Evolutionary conservation across 2,113 vertebrate species (phyloP), one percentile per base, ranked within the genome.

Genomic region (Aix galericulata): DNA sequence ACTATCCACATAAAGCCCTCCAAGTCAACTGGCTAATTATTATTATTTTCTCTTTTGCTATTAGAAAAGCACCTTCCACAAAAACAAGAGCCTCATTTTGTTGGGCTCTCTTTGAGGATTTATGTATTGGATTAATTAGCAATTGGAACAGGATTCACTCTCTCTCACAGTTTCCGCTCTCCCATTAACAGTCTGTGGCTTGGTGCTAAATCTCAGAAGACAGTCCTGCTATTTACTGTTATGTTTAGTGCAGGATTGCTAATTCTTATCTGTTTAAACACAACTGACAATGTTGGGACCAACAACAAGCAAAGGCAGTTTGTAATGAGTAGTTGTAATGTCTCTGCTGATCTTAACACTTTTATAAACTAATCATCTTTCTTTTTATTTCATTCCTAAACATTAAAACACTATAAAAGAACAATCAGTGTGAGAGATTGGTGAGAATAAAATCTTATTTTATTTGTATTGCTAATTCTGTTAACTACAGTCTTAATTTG

Each of bases 171-270:
- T 84, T 94, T 93, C 84, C 1, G 0, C 58, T 76, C 78, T 89
- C 81, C 92, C 94, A 95, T 96, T 97, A 97, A 63, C 77, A 94
- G 82, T 95, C 96, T 97, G 94, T 75, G 82, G 79, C 92, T 84
- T 1, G 10, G 40, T 81, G 60, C 82, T 97, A 94, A 95, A 92
- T 71, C 90, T 92, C 86, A 68, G 82, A 82, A 95, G 63, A 56
- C 32, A 91, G 69, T 91, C 58, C 44, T 56, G 76, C 58, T 82
- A 38, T 87, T 92, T 96, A 93, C 88, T 81, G 69, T 86, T 93
- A 92, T 89, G 26, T 86, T 86, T 73, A 89, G n/a, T 42, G 36
- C 17, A 1, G 66, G 64, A 58, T 82, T 88, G 69, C 82, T 95
- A 81, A 86, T 95, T 96, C 88, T 94, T 90, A 86, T 95, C 88